Evolutionary conservation across 2,888 invertebrate species (phyloP).

Genomic region (Drosophila nigritarsus): DNA sequence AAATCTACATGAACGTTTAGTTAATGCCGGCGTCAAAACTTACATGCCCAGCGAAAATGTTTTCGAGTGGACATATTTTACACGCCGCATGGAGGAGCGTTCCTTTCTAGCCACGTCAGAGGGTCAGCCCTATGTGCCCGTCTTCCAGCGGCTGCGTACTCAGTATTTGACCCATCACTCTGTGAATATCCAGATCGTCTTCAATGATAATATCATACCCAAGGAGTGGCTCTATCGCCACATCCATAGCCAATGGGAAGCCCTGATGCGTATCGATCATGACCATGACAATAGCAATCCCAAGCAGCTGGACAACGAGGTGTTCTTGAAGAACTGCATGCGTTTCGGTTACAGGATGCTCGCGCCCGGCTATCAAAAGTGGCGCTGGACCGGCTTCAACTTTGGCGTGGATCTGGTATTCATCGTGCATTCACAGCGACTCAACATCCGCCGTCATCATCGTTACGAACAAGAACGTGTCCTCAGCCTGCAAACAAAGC

Average conservation of each 20-base stretch:
- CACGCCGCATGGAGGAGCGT: slow-evolving; percentile 81
- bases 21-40: slow-evolving; percentile 65
- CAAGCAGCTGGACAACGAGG: slow-evolving; percentile 84
- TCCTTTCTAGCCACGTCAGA: slow-evolving; percentile 87
- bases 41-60: slow-evolving; percentile 54
- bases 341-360: slow-evolving; percentile 89
- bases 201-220: slow-evolving; percentile 90
- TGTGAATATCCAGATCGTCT: slow-evolving; percentile 89
- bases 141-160: slow-evolving; percentile 88
- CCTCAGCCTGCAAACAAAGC: slow-evolving; percentile 87
- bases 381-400: slow-evolving; percentile 93
- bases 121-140: slow-evolving; percentile 87
- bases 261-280: slow-evolving; percentile 89
- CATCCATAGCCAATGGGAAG: slow-evolving; percentile 89
- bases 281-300: slow-evolving; percentile 87
- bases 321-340: slow-evolving; percentile 86
- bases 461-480: slow-evolving; percentile 88
- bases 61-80: too few species aligned
- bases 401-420: slow-evolving; percentile 91
- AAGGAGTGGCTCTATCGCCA: slow-evolving; percentile 88
- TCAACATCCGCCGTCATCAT: slow-evolving; percentile 88
- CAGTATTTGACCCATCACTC: slow-evolving; percentile 90
- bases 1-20: slow-evolving; percentile 55
- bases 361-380: slow-evolving; percentile 88
- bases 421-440: slow-evolving; percentile 87